Evolutionary conservation across 2,113 vertebrate genomes (phyloP), one percentile per base, ranked within the genome.

Genomic region (Engystomops pustulosus): DNA sequence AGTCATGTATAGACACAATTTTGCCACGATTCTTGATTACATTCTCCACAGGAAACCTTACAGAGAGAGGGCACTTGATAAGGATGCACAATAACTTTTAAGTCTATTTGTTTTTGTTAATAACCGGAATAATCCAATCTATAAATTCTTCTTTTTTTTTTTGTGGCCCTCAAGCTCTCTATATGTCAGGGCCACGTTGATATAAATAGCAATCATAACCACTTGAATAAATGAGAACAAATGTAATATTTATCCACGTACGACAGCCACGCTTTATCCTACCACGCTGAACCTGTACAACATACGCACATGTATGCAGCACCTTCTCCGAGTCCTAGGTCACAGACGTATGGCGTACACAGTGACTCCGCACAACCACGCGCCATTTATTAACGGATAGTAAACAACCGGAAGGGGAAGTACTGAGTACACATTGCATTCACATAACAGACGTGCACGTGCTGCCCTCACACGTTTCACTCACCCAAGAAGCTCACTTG

Each of bases 391-490:
- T 30, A 58, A 32, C 27, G 38, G 41, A 41, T 53, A 45, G 67
- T 82, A 81, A 81, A 81, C 65, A 55, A 45, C 23, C 51, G 17
- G 30, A 58, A 69, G 65, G 36, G 34, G 45, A 84, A 79, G 83
- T 77, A 85, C 34, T 44, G 47, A 30, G 74, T 76, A 60, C 58
- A 51, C 60, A 38, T 83, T 51, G 75, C 74, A 78, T 76, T 25
- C 60, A 68, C 67, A 45, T 3, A 49, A 36, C 41, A 67, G 32
- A 60, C 51, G 20, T 44, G 14, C 58, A 58, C 49, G 4, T 36
- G 17, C 36, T 23, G 23, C 25, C 41, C 14, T 32, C 41, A 72
- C 45, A 23, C 41, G 6, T 45, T 71, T 23, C 68, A 72, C 12
- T 41, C 80, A 82, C 17, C n/a, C 77, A 74, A 70, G 36, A 60